phyloP scores from a whole-genome alignment of 2,888 invertebrate species.

The Cheilosia soror region DNA sequence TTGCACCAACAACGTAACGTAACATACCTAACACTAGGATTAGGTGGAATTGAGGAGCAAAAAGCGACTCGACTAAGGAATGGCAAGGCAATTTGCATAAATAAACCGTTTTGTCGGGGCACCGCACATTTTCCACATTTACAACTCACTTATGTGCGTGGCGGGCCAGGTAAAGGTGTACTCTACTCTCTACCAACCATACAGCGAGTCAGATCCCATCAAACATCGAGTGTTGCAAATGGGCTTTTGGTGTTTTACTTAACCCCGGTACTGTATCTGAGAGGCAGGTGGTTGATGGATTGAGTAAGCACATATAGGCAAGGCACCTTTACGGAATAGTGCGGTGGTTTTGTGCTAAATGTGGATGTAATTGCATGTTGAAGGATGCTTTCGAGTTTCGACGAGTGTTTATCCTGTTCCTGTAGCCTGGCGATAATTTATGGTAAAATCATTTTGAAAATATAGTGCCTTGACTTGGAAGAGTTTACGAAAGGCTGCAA shows the following conservation, averaged over 20 bases:
- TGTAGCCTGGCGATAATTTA: constrained; percentile 45
- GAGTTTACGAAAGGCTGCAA: not conserved
- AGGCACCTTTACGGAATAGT: not conserved
- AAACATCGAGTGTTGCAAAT: constrained; percentile 56
- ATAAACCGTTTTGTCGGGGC: constrained; percentile 64
- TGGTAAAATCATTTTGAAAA: constrained; percentile 32
- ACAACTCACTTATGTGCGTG: constrained; percentile 56
- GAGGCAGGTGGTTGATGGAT: constrained; percentile 42
- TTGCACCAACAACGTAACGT: not conserved
- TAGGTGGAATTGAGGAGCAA: not conserved
- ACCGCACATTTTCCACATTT: constrained; percentile 60
- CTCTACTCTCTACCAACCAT: constrained; percentile 4
- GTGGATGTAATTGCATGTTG: constrained; percentile 69
- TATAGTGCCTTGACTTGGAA: constrained; percentile 8
- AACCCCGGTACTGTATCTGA: constrained; percentile 40
- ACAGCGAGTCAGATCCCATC: constrained; percentile 37
- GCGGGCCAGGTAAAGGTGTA: constrained; percentile 18
- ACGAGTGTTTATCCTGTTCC: constrained; percentile 55
- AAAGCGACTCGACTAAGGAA: constrained; percentile 24
- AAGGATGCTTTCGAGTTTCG: constrained; percentile 69
- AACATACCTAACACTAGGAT: constrained; percentile 7
- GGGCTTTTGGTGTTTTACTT: constrained; percentile 67
- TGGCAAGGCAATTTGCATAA: constrained; percentile 65
- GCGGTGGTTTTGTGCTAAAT: constrained; percentile 36
- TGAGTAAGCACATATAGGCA: not conserved